Base-by-base conservation (phyloP, 2,113 vertebrate species). In the Balaeniceps rex region DNA sequence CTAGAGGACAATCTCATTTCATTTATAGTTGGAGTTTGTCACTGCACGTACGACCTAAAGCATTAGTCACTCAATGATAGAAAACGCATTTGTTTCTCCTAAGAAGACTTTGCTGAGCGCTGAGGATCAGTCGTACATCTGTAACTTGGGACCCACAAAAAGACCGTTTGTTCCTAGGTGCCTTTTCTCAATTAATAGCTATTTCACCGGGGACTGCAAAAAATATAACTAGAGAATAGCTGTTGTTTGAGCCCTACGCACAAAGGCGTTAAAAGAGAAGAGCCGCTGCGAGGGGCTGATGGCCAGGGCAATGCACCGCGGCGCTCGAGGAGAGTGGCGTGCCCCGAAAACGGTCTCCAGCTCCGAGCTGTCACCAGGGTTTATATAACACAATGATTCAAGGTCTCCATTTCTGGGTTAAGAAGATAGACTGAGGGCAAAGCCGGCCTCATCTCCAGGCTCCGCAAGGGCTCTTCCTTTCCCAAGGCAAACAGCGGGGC, bases 301-400 rank as follows among this genome's bases (percentile, higher is more conserved):
- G 47, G 71, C 28, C 63, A 6, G 46, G 34, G 47, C 52, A 17
- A 25, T 4, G 51, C 58, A 4, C 19, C 1, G 16, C 1, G 4
- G 19, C 11, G 28, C 61, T 61, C 3, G 0, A 19, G 52, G 44
- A 60, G 52, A 54, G 46, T 46, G 4, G 13, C 1, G 25, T 13
- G 51, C 40, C 61, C 76, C 6, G 0, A 15, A 10, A 19, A 3
- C 31, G 7, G 47, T 3, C 47, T 11, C n/a, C 14, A 9, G 28
- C 52, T 54, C 79, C 46, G 3, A 2, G 16, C 61, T 5, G 0
- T 5, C 66, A 0, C 26, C 3, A 7, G 4, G n/a, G 26, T 7
- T 60, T 28, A 17, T 7, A 2, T 5, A 11, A 12, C 1, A 7
- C 36, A 3, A 29, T 1, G 21, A 12, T n/a, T 63, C 21, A 33